phyloP scores from a whole-genome alignment of 2,113 vertebrate genomes.

The Hippocampus zosterae region DNA sequence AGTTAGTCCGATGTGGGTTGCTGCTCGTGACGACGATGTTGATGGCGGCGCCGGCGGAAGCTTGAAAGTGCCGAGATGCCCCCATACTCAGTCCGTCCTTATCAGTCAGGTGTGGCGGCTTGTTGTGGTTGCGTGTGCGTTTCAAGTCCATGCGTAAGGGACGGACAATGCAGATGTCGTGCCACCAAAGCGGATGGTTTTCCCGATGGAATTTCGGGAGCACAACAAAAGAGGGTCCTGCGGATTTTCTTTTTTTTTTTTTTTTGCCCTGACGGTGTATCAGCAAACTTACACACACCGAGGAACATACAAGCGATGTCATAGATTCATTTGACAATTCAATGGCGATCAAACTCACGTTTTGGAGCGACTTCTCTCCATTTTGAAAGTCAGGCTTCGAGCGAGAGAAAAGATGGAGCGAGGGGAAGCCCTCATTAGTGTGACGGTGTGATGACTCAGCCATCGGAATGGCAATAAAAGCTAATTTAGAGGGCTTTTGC shows the following conservation, averaged over 20 bases:
- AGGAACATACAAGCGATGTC: background rate
- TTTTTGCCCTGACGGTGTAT: background rate
- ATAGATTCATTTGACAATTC: background rate
- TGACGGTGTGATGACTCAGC: conserved; percentile 55
- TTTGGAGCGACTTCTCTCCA: background rate
- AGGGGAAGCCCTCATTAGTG: conserved; percentile 58
- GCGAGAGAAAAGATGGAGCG: conserved; percentile 6
- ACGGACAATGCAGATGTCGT: conserved; percentile 20
- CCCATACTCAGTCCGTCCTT: conserved; percentile 10
- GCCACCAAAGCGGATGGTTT: background rate
- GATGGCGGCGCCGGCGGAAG: conserved; percentile 8
- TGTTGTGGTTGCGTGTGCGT: conserved; percentile 12
- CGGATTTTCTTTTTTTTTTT: background rate
- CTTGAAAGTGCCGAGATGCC: conserved; percentile 12
- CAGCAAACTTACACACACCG: background rate
- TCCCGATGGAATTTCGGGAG: conserved; percentile 1
- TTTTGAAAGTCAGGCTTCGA: conserved; percentile 25
- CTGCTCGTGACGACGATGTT: conserved; percentile 7
- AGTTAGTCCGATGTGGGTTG: background rate
- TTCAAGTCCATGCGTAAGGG: conserved; percentile 13
- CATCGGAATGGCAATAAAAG: conserved; percentile 44
- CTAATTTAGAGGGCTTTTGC: conserved; percentile 42
- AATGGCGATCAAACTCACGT: no score
- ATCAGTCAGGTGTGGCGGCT: conserved; percentile 5
- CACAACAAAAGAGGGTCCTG: conserved; percentile 1